Percentiles rank a stretch among this genome's conserved stretches.
Conservation (phyloP, 2,797 vertebrate genomes). For the Cichlasoma orientale region DNA sequence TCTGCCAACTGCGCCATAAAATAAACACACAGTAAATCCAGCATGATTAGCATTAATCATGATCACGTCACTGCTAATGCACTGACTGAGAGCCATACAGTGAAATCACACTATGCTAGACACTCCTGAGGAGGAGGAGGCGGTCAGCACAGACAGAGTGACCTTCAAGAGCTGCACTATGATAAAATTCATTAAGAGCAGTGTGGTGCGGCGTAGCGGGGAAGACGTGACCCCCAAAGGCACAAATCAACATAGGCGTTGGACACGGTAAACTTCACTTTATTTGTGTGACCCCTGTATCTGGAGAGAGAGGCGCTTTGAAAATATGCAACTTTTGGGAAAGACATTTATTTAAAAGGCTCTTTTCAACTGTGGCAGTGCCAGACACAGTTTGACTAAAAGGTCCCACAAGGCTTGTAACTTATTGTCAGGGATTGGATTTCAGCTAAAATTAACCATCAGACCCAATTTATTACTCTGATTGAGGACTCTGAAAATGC, state of each 20-base stretch:
- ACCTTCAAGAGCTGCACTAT: slow-evolving; percentile 19
- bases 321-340: slow-evolving; percentile 65
- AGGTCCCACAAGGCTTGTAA: slow-evolving; percentile 90
- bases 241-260: slow-evolving; percentile 53
- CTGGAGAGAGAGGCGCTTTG: slow-evolving; percentile 54
- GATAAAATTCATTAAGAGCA: slow-evolving; percentile 32
- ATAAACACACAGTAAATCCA: slow-evolving; percentile 81
- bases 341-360: slow-evolving; percentile 67
- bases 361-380: slow-evolving; percentile 71
- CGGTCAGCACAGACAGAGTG: slow-evolving; percentile 8
- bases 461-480: slow-evolving; percentile 91
- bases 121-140: slow-evolving; percentile 8
- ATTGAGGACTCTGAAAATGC: slow-evolving; percentile 88
- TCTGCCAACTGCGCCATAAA: slow-evolving; percentile 75
- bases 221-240: slow-evolving; percentile 23
- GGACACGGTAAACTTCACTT: slow-evolving; percentile 59
- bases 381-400: slow-evolving; percentile 78
- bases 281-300: slow-evolving; percentile 56
- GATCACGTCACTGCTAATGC: slow-evolving; percentile 75
- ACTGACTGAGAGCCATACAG: slow-evolving; percentile 58
- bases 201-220: neutral
- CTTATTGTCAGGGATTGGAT: slow-evolving; percentile 90
- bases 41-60: slow-evolving; percentile 79
- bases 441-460: slow-evolving; percentile 97
- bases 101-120: slow-evolving; percentile 61